Conservation (phyloP, 2,888 invertebrate species). For the Lasioglossum oenotherae region DNA sequence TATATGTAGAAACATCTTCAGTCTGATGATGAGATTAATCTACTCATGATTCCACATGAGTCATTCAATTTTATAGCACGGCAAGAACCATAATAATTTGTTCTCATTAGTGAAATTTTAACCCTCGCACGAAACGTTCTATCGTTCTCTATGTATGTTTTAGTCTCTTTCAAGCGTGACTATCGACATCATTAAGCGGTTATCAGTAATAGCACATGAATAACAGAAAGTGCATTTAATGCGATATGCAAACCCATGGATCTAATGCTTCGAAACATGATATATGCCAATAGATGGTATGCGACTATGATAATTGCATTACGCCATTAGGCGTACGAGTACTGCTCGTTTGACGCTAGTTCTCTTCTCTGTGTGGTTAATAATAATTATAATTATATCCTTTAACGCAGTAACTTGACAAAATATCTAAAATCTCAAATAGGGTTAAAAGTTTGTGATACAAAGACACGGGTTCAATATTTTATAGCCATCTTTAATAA, state of each 20-base stretch:
- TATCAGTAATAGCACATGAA: constrained; percentile 68
- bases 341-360: no score
- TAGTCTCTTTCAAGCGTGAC: constrained; percentile 52
- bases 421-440: no score
- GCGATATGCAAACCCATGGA: constrained; percentile 43
- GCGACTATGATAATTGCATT: no score
- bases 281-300: constrained; percentile 2
- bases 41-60: neutral
- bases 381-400: neutral
- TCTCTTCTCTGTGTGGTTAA: neutral
- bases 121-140: constrained; percentile 16
- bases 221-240: constrained; percentile 63
- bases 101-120: constrained; percentile 48
- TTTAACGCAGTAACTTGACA: no score
- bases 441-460: no score
- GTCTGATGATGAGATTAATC: neutral
- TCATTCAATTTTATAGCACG: neutral
- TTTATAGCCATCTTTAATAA: no score
- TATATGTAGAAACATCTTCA: neutral
- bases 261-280: constrained; percentile 51
- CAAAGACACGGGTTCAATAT: no score
- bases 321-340: no score
- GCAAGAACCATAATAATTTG: constrained; percentile 8
- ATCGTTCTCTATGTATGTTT: constrained; percentile 24
- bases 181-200: constrained; percentile 64